phyloP scores from a whole-genome alignment of 2,113 vertebrate species.

The Phylloscopus whistleri region DNA sequence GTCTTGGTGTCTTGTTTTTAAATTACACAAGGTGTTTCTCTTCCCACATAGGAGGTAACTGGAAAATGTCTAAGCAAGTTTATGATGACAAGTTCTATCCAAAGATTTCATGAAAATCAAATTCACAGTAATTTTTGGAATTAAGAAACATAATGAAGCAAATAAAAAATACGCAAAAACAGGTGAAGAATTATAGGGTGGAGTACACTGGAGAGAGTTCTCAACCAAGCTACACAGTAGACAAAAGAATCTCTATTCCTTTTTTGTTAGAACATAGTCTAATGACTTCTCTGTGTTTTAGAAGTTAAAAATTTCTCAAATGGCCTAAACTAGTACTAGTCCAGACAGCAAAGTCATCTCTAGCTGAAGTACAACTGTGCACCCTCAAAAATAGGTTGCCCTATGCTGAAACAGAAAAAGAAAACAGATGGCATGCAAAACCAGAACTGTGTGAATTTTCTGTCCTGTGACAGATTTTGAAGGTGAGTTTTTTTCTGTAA shows the following conservation, averaged over 20 bases:
- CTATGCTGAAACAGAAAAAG: background rate
- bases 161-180: background rate
- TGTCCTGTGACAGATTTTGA: slow-evolving; percentile 14
- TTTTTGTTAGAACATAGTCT: background rate
- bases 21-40: background rate
- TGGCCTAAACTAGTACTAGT: background rate
- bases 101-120: background rate
- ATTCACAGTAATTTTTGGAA: background rate
- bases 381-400: background rate
- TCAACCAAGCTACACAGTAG: background rate
- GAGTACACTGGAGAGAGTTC: background rate
- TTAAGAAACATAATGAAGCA: background rate
- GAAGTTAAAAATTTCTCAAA: background rate
- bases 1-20: background rate
- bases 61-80: background rate
- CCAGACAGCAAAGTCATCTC: background rate
- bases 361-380: background rate
- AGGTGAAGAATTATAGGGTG: background rate
- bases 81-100: background rate
- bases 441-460: slow-evolving; percentile 2
- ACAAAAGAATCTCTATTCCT: background rate
- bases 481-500: background rate
- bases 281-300: background rate
- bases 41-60: background rate
- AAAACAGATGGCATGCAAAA: slow-evolving; percentile 23